Evolutionary conservation across 1,140 invertebrate genomes (phyloP).

Genomic region (Halotydeus destructor): DNA sequence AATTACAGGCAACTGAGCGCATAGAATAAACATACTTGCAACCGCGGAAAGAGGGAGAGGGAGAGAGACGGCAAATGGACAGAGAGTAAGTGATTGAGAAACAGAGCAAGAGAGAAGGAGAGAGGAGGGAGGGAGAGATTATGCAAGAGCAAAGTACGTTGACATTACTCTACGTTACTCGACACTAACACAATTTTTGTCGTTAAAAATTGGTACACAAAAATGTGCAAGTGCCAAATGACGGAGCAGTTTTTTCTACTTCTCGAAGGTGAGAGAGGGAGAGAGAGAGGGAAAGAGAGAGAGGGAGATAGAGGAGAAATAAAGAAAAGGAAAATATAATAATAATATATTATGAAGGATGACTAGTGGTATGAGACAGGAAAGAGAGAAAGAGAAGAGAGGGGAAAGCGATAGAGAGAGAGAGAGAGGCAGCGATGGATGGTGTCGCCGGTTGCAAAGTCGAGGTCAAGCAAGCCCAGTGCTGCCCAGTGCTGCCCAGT

Average conservation of each 20-base stretch:
- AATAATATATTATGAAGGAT: too few species aligned
- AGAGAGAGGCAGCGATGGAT: too few species aligned
- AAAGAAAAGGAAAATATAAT: too few species aligned
- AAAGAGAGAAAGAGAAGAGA: too few species aligned
- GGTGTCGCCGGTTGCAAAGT: too few species aligned
- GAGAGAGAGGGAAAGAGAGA: too few species aligned
- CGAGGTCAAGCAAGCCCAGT: too few species aligned
- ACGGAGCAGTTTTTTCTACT: constrained; percentile 18
- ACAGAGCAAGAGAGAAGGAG: not conserved
- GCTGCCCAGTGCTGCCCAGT: too few species aligned
- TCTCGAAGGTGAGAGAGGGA: too few species aligned
- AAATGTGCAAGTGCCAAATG: constrained; percentile 24
- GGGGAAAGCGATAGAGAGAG: too few species aligned
- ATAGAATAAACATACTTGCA: not conserved
- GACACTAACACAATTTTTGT: constrained; percentile 23
- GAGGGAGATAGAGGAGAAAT: too few species aligned
- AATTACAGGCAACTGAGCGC: not conserved
- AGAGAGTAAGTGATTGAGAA: not conserved
- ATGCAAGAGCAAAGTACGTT: not conserved
- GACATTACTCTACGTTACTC: constrained; percentile 17
- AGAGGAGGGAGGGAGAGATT: not conserved
- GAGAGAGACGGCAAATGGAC: not conserved
- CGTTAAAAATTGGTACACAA: constrained; percentile 19
- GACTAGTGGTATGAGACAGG: not conserved
- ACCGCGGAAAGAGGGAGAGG: not conserved